These are phyloP conservation scores for Nothura maculosa DNA, from an alignment of 2,797 vertebrate species.

Conservation along the genomic window DNA sequence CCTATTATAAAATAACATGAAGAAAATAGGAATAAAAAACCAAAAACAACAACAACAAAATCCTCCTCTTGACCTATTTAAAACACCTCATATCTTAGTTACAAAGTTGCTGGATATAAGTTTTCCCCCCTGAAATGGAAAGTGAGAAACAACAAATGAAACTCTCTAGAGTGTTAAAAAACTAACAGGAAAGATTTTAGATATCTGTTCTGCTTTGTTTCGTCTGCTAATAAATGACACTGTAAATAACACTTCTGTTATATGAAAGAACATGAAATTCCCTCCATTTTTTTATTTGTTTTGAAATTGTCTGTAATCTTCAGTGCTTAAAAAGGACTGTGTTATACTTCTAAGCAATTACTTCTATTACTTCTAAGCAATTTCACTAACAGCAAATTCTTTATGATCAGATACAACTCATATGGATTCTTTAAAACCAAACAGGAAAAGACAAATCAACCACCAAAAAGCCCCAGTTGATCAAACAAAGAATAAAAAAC, in stretches of 20 bases:
- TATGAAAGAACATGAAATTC: neutral
- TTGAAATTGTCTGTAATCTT: neutral
- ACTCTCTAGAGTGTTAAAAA: neutral
- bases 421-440: neutral
- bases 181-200: neutral
- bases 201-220: neutral
- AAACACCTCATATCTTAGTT: neutral
- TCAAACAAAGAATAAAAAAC: too few species aligned
- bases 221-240: neutral
- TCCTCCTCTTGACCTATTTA: neutral
- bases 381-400: neutral
- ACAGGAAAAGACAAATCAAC: too few species aligned
- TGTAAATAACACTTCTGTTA: neutral
- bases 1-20: neutral
- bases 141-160: neutral
- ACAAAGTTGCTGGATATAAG: neutral
- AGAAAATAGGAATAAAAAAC: neutral
- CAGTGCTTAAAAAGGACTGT: neutral
- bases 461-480: too few species aligned
- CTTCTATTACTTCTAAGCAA: neutral
- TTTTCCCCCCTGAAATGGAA: neutral
- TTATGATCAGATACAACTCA: neutral
- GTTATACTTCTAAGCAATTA: too few species aligned
- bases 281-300: neutral
- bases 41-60: too few species aligned